phyloP scores from a whole-genome alignment of 2,888 invertebrate genomes.

The Matsumyia berberina region DNA sequence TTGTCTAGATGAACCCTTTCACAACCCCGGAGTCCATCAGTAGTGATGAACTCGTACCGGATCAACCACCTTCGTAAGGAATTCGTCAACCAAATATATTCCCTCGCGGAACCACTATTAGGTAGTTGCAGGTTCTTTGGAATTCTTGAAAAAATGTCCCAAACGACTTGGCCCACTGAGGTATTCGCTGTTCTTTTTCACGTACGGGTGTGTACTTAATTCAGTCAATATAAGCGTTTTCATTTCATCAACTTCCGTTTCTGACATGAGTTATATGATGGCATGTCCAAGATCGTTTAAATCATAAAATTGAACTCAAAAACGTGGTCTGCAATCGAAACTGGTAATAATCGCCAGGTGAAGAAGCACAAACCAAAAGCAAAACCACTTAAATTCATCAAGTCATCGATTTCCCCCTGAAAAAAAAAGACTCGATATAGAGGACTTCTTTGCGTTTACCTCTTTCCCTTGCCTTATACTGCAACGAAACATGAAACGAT shows the following conservation, averaged over 20 bases:
- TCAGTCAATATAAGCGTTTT: not conserved
- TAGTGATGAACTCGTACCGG: no score
- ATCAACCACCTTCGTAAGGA: no score
- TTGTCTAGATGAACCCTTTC: no score
- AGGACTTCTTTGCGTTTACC: conserved; percentile 1
- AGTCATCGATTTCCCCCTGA: conserved; percentile 28
- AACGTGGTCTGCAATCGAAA: conserved; percentile 27
- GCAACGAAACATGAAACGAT: conserved; percentile 29
- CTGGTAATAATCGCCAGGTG: conserved; percentile 52
- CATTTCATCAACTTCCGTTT: conserved; percentile 31
- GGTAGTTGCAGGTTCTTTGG: not conserved
- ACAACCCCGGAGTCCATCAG: no score
- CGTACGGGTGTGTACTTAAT: no score
- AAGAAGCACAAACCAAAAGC: conserved; percentile 3
- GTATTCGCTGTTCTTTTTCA: not conserved
- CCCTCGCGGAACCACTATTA: no score
- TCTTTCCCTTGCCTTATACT: not conserved
- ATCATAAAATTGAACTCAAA: conserved; percentile 8
- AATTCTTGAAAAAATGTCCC: conserved; percentile 30
- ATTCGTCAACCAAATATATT: no score
- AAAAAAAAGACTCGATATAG: conserved; percentile 25
- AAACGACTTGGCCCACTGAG: conserved; percentile 31
- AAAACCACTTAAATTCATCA: conserved; percentile 47
- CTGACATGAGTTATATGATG: conserved; percentile 32
- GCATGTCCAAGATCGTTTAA: conserved; percentile 51